These are phyloP conservation scores for Pseudochirops cupreus DNA, from an alignment of 2,797 vertebrate species.

Conservation along the genomic window DNA sequence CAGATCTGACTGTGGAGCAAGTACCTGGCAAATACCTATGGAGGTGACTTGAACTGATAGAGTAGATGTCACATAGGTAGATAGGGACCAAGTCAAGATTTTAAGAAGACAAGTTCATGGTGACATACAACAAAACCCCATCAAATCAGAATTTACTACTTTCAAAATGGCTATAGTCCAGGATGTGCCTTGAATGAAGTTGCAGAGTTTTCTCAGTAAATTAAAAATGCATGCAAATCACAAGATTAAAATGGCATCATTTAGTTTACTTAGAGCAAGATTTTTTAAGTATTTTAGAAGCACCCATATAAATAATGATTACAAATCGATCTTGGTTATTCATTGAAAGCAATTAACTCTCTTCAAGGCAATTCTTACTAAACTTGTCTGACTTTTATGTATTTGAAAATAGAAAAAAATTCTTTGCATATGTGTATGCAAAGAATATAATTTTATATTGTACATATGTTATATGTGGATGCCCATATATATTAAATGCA, in stretches of 20 bases:
- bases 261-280: background rate
- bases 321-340: background rate
- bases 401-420: background rate
- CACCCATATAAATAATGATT: background rate
- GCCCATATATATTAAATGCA: too few relatives aligned
- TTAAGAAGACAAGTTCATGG: background rate
- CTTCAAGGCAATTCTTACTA: background rate
- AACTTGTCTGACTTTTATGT: background rate
- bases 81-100: background rate
- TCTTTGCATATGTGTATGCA: background rate
- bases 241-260: background rate
- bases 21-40: background rate
- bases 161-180: background rate
- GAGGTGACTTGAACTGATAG: background rate
- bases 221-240: background rate
- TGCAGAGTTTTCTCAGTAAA: background rate
- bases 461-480: background rate
- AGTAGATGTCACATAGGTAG: background rate
- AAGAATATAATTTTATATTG: background rate
- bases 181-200: background rate
- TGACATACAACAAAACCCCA: background rate
- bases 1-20: background rate
- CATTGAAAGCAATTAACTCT: background rate
- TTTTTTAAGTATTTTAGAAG: background rate
- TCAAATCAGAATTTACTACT: background rate